A percentile compares a stretch with the other conserved stretches of the same genome.
Conservation (phyloP, 2,888 invertebrate species). For the Cinara cedri region DNA sequence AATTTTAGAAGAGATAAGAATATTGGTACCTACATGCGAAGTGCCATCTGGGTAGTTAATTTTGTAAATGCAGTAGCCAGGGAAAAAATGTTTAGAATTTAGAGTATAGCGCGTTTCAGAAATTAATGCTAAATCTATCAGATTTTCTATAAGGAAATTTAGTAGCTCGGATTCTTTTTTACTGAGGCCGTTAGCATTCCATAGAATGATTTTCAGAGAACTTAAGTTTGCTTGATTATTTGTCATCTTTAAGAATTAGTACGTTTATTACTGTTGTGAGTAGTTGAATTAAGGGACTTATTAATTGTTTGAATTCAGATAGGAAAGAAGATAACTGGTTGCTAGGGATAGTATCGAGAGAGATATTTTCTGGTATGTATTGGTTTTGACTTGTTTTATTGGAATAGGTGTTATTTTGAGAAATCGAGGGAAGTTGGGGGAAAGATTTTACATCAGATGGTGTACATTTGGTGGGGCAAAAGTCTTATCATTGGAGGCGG, state of each 20-base stretch:
- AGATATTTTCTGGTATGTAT: not conserved
- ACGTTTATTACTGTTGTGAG: conserved; percentile 15
- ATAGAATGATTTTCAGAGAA: conserved; percentile 17
- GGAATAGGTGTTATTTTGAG: not conserved
- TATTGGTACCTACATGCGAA: not conserved
- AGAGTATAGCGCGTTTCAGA: conserved; percentile 22
- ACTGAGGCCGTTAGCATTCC: conserved; percentile 35
- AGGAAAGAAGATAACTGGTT: not conserved
- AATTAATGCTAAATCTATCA: conserved; percentile 22
- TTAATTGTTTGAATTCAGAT: not conserved
- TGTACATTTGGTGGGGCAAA: too few species aligned
- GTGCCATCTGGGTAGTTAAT: conserved; percentile 2
- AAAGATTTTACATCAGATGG: not conserved
- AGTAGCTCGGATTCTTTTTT: not conserved
- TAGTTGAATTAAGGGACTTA: not conserved
- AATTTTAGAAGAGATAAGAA: conserved; percentile 7
- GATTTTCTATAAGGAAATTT: not conserved
- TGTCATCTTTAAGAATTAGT: not conserved
- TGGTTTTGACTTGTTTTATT: not conserved
- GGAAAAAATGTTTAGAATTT: not conserved
- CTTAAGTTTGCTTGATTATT: not conserved
- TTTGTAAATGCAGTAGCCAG: not conserved
- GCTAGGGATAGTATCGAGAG: not conserved
- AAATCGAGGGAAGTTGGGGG: not conserved
- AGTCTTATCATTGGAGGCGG: too few species aligned